A percentile compares a stretch with the other conserved stretches of the same genome.
Conservation (phyloP, 2,113 vertebrate species). For the Phoenicopterus ruber region DNA sequence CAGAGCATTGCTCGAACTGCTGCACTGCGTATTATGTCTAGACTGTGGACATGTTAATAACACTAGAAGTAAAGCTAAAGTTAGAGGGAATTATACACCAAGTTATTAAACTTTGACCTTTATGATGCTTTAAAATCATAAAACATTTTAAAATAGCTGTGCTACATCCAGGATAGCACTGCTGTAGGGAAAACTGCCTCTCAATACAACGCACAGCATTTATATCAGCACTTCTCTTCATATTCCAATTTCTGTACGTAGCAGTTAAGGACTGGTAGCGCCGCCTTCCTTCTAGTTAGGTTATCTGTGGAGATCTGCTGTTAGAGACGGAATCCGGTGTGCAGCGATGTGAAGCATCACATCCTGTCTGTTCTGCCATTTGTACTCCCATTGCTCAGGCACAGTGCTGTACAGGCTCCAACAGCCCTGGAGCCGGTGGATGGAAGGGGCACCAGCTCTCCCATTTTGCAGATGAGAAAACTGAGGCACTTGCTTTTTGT, state of each 20-base stretch:
- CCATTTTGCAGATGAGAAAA: background rate
- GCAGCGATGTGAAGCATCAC: background rate
- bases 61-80: constrained; percentile 24
- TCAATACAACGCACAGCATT: background rate
- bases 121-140: constrained; percentile 46
- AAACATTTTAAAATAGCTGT: constrained; percentile 15
- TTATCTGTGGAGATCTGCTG: background rate
- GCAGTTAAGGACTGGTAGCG: background rate
- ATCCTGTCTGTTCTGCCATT: background rate
- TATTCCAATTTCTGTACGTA: background rate
- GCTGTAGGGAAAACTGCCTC: background rate
- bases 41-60: constrained; percentile 50
- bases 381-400: background rate
- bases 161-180: background rate
- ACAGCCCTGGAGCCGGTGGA: background rate
- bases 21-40: background rate
- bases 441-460: background rate
- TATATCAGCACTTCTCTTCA: background rate
- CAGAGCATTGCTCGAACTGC: background rate
- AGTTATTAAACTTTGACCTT: constrained; percentile 59
- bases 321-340: background rate
- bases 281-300: background rate
- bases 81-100: background rate
- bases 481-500: background rate
- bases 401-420: background rate